Evolutionary conservation across 2,797 vertebrate genomes (phyloP).

Genomic region (Sciaenops ocellatus): DNA sequence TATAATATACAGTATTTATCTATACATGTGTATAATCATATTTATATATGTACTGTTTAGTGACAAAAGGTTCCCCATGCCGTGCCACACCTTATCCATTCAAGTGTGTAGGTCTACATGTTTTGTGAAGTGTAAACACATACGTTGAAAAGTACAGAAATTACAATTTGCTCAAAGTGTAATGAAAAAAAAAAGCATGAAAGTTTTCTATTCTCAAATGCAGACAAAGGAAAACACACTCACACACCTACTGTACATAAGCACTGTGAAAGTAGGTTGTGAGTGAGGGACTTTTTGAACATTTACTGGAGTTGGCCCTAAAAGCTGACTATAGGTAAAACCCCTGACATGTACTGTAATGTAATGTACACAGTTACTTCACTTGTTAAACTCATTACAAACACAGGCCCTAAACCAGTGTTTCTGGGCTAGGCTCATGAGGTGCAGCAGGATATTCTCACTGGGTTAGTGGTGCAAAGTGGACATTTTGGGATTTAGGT

Average conservation of each 20-base stretch:
- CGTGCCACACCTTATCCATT: constrained; percentile 76
- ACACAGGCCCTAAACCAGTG: constrained; percentile 3
- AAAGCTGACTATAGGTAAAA: constrained; percentile 26
- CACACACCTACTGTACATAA: constrained; percentile 9
- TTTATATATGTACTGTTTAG: constrained; percentile 85
- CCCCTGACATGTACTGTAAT: constrained; percentile 19
- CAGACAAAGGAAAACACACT: constrained; percentile 29
- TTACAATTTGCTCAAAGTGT: constrained; percentile 30
- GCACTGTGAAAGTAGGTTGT: constrained; percentile 31
- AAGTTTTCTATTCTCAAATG: constrained; percentile 34
- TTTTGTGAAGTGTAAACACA: constrained; percentile 70
- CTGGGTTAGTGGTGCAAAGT: neutral
- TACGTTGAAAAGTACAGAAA: constrained; percentile 40
- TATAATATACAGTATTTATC: constrained; percentile 88
- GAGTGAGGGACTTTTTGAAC: constrained; percentile 33
- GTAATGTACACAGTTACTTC: constrained; percentile 13
- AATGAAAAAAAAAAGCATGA: constrained; percentile 2
- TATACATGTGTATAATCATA: constrained; percentile 86
- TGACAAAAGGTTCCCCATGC: constrained; percentile 82
- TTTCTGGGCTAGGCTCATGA: constrained; percentile 14
- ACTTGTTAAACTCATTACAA: neutral
- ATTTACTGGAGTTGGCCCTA: constrained; percentile 12
- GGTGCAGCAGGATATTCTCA: neutral
- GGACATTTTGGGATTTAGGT: constrained; percentile 9
- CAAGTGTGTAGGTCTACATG: constrained; percentile 78